Conservation (phyloP, 2,113 vertebrate genomes). For the Apteryx owenii region DNA sequence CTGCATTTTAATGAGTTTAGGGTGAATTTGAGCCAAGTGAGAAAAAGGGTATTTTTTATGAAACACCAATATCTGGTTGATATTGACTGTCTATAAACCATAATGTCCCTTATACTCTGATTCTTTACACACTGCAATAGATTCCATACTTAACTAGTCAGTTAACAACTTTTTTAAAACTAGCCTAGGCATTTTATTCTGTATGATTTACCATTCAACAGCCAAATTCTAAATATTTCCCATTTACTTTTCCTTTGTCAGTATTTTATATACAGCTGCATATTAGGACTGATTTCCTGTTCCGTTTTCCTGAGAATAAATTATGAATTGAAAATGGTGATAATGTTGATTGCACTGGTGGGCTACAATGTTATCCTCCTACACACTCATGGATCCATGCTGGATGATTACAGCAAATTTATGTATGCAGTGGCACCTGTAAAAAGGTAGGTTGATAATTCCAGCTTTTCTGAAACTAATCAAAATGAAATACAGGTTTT, state of each 20-base stretch:
- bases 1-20: not conserved
- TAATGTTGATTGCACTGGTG: constrained; percentile 92
- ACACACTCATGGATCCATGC: constrained; percentile 88
- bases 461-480: not conserved
- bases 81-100: not conserved
- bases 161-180: not conserved
- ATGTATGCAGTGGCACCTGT: constrained; percentile 85
- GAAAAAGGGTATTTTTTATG: not conserved
- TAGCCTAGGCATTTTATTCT: not conserved
- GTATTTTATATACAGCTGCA: constrained; percentile 99
- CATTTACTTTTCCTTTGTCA: constrained; percentile 57
- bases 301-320: constrained; percentile 97
- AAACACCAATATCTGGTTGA: not conserved
- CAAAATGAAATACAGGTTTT: not conserved
- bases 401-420: constrained; percentile 92
- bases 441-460: constrained; percentile 82
- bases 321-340: constrained; percentile 96
- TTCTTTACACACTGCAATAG: not conserved
- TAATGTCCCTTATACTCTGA: not conserved
- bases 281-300: constrained; percentile 94
- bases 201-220: not conserved
- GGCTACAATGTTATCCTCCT: constrained; percentile 93
- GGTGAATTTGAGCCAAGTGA: not conserved
- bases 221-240: not conserved
- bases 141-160: not conserved